phyloP scores from a whole-genome alignment of 2,797 vertebrate genomes.

The Botia almorhae region DNA sequence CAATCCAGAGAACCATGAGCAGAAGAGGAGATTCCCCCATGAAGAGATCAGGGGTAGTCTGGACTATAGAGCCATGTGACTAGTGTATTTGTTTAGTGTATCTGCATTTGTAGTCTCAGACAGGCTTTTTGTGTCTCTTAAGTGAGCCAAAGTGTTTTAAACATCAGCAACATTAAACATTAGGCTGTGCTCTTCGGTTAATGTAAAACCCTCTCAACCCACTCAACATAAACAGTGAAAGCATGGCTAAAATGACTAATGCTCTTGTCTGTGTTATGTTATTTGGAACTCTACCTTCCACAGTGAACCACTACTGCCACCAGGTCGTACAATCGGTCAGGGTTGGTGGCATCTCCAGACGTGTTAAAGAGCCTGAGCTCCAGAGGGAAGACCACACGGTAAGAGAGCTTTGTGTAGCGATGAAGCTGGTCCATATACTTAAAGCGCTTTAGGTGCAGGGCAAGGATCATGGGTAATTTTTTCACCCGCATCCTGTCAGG shows the following conservation, averaged over 20 bases:
- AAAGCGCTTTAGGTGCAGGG: conserved; percentile 91
- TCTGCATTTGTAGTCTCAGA: background rate
- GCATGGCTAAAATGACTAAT: background rate
- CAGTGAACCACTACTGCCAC: conserved; percentile 93
- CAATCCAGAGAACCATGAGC: background rate
- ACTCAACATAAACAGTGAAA: background rate
- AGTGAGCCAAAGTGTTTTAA: conserved; percentile 2
- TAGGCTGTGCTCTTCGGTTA: background rate
- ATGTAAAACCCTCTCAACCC: conserved; percentile 10
- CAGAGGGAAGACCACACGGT: conserved; percentile 92
- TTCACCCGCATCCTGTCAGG: conserved; percentile 88
- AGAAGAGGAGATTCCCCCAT: background rate
- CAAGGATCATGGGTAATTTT: conserved; percentile 92
- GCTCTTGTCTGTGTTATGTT: background rate
- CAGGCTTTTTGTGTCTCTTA: background rate
- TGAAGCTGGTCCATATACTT: conserved; percentile 96
- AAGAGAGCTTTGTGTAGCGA: conserved; percentile 93
- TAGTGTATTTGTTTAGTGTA: conserved; percentile 1
- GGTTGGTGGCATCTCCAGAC: conserved; percentile 92
- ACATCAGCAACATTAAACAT: background rate
- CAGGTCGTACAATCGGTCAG: conserved; percentile 92
- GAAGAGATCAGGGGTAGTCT: background rate
- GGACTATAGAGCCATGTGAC: background rate
- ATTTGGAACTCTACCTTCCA: conserved; percentile 78
- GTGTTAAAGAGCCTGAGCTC: conserved; percentile 95